These are phyloP conservation scores for Pinctada fucata DNA, from an alignment of 2,888 invertebrate species.

Conservation along the genomic window DNA sequence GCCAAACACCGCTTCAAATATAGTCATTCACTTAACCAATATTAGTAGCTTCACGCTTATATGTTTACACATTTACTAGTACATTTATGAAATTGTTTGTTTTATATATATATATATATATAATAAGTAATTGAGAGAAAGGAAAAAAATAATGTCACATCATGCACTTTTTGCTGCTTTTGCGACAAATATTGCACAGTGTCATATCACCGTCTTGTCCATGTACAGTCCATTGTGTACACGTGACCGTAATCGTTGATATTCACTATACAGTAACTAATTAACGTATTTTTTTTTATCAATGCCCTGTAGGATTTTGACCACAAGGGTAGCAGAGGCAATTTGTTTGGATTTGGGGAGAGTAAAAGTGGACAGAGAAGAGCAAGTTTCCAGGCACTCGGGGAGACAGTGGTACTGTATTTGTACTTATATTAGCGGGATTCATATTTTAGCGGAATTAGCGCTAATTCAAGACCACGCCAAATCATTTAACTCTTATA, in stretches of 20 bases:
- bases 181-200: too few species aligned
- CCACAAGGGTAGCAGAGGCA: conserved; percentile 68
- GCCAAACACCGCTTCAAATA: too few species aligned
- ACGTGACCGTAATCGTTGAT: too few species aligned
- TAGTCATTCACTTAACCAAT: background rate
- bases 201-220: too few species aligned
- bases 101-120: background rate
- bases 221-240: too few species aligned
- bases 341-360: conserved; percentile 63
- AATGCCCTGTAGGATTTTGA: conserved; percentile 37
- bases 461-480: too few species aligned
- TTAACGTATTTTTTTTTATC: too few species aligned
- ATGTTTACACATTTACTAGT: conserved; percentile 4
- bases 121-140: too few species aligned
- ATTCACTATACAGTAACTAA: too few species aligned
- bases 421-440: background rate
- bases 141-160: too few species aligned
- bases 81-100: background rate
- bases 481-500: too few species aligned
- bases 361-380: conserved; percentile 58
- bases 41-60: background rate
- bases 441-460: background rate
- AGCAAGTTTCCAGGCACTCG: conserved; percentile 73
- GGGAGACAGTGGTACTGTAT: conserved; percentile 72
- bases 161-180: too few species aligned